These are phyloP conservation scores for Germaria angustata DNA, from an alignment of 2,888 invertebrate species.

Conservation along the genomic window DNA sequence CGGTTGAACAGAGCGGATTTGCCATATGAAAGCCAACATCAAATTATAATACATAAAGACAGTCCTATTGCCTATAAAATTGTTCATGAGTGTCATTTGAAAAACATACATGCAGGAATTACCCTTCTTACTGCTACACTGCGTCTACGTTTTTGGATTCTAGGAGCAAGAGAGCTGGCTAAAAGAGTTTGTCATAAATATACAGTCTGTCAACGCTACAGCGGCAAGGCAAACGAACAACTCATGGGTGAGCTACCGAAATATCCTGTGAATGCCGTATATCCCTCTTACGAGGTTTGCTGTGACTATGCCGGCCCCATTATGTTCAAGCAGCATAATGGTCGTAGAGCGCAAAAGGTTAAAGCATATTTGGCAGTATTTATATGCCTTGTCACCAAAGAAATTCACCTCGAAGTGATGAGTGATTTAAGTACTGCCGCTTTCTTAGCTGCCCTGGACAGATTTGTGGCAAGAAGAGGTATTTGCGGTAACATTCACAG, in stretches of 20 bases:
- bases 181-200: background rate
- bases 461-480: too few relatives aligned
- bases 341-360: background rate
- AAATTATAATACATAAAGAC: too few relatives aligned
- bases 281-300: constrained; percentile 34
- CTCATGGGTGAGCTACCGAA: constrained; percentile 31
- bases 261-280: constrained; percentile 17
- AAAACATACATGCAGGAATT: constrained; percentile 11
- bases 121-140: background rate
- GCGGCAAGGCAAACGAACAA: background rate
- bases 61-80: too few relatives aligned
- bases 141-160: constrained; percentile 5
- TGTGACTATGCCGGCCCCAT: constrained; percentile 38
- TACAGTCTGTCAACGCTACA: constrained; percentile 15
- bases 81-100: too few relatives aligned
- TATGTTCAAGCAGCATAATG: constrained; percentile 17
- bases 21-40: too few relatives aligned
- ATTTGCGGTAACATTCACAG: too few relatives aligned
- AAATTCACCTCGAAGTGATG: constrained; percentile 8
- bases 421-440: constrained; percentile 46
- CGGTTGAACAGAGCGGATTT: too few relatives aligned
- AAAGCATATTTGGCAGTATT: constrained; percentile 56
- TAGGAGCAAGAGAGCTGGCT: background rate
- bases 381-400: constrained; percentile 46
- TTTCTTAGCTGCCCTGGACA: constrained; percentile 14